These are phyloP conservation scores for Bostrychus sinensis DNA, from an alignment of 2,113 vertebrate species.

Conservation along the genomic window DNA sequence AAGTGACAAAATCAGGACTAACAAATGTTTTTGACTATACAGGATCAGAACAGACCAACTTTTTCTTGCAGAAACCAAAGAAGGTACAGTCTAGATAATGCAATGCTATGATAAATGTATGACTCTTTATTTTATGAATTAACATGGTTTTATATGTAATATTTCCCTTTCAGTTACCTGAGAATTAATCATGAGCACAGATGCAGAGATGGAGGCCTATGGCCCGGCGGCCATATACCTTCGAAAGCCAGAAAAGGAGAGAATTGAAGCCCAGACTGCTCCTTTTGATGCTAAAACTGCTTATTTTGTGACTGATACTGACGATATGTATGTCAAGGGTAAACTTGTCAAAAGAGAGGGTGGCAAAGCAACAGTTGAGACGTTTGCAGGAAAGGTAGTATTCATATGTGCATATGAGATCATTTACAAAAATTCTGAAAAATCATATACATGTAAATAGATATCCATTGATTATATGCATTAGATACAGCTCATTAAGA, in stretches of 20 bases:
- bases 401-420: not conserved
- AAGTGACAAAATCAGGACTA: not conserved
- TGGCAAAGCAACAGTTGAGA: conserved; percentile 66
- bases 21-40: not conserved
- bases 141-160: not conserved
- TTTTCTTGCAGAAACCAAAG: conserved; percentile 33
- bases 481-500: too few species aligned
- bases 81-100: conserved; percentile 37
- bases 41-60: conserved; percentile 37
- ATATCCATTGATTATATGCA: not conserved
- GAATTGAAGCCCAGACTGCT: conserved; percentile 58
- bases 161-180: not conserved
- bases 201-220: conserved; percentile 68
- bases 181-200: conserved; percentile 60
- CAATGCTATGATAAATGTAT: not conserved
- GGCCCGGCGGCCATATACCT: conserved; percentile 61
- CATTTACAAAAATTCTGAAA: not conserved
- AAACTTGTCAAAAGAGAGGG: conserved; percentile 62
- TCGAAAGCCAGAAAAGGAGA: conserved; percentile 63
- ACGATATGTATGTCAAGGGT: conserved; percentile 60
- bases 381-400: conserved; percentile 44
- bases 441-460: not conserved
- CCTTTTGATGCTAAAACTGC: conserved; percentile 70
- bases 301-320: conserved; percentile 45
- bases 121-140: not conserved